phyloP scores from a whole-genome alignment of 2,888 invertebrate species.

The Leptinotarsa peninsularis region DNA sequence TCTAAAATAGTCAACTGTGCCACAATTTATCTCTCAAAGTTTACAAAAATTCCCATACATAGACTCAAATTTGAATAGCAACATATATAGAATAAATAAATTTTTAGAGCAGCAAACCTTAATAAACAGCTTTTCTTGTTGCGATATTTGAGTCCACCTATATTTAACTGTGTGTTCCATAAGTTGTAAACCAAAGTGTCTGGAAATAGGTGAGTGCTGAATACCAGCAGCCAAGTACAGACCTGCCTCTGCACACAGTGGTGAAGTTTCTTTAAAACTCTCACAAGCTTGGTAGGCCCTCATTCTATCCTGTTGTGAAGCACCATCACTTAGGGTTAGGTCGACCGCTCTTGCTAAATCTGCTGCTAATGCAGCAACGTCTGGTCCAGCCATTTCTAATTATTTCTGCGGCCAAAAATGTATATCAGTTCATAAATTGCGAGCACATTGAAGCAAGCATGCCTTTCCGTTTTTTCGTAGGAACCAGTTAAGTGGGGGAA shows the following conservation, averaged over 20 bases:
- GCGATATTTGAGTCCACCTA: slow-evolving; percentile 89
- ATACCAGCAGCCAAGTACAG: slow-evolving; percentile 80
- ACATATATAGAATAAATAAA: neutral
- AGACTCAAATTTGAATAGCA: too few relatives aligned
- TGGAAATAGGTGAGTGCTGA: slow-evolving; percentile 81
- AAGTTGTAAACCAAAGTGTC: slow-evolving; percentile 92
- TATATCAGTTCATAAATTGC: slow-evolving; percentile 30
- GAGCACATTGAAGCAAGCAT: slow-evolving; percentile 44
- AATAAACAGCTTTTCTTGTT: slow-evolving; percentile 88
- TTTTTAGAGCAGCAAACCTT: slow-evolving; percentile 70
- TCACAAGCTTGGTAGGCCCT: slow-evolving; percentile 90
- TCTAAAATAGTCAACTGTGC: too few relatives aligned
- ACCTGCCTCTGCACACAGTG: slow-evolving; percentile 89
- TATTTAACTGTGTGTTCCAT: slow-evolving; percentile 95
- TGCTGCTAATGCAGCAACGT: slow-evolving; percentile 78
- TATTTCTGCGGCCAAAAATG: slow-evolving; percentile 18
- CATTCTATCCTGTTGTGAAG: slow-evolving; percentile 79
- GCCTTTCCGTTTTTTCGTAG: slow-evolving; percentile 16
- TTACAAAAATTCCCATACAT: too few relatives aligned
- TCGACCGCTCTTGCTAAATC: slow-evolving; percentile 86
- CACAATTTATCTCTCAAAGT: too few relatives aligned
- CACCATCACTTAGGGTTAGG: slow-evolving; percentile 83
- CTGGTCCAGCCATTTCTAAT: slow-evolving; percentile 68
- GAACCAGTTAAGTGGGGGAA: neutral
- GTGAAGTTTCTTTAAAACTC: slow-evolving; percentile 87